Evolutionary conservation across 2,113 vertebrate genomes (phyloP).

Genomic region (Tonatia bakeri): DNA sequence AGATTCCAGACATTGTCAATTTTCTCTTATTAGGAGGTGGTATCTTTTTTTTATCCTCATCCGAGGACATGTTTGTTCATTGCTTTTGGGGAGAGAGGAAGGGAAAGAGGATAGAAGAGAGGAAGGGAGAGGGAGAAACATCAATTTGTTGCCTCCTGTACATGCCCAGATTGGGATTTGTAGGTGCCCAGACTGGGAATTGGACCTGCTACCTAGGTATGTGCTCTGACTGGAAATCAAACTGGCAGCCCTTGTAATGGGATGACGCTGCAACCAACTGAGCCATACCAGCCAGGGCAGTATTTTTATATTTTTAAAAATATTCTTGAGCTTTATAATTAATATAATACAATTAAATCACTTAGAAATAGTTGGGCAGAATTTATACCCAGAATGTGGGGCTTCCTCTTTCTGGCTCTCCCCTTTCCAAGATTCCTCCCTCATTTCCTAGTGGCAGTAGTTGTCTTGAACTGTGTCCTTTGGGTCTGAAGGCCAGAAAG

Average conservation of each 20-base stretch:
- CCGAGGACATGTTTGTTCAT: background rate
- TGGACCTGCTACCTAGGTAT: no score
- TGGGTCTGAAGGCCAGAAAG: background rate
- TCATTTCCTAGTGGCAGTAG: background rate
- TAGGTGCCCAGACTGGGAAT: background rate
- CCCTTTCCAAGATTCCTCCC: background rate
- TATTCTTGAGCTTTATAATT: constrained; percentile 24
- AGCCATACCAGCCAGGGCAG: background rate
- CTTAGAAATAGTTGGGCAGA: constrained; percentile 32
- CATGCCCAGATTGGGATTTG: background rate
- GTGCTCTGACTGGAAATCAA: background rate
- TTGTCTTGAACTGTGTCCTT: background rate
- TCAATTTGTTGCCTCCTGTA: background rate
- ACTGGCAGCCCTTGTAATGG: no score
- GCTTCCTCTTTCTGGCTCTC: background rate
- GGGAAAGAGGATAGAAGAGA: background rate
- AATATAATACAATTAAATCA: background rate
- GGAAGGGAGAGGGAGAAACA: background rate
- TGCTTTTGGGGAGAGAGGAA: background rate
- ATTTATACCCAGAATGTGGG: background rate
- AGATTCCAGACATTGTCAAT: background rate
- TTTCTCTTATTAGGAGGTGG: constrained; percentile 8
- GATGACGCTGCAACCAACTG: background rate
- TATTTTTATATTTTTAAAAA: constrained; percentile 32
- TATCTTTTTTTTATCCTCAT: background rate